A percentile compares a stretch with the other conserved stretches of the same genome.
phyloP scores from a whole-genome alignment of 1,140 invertebrate species.

The Trichonephila clavata region DNA sequence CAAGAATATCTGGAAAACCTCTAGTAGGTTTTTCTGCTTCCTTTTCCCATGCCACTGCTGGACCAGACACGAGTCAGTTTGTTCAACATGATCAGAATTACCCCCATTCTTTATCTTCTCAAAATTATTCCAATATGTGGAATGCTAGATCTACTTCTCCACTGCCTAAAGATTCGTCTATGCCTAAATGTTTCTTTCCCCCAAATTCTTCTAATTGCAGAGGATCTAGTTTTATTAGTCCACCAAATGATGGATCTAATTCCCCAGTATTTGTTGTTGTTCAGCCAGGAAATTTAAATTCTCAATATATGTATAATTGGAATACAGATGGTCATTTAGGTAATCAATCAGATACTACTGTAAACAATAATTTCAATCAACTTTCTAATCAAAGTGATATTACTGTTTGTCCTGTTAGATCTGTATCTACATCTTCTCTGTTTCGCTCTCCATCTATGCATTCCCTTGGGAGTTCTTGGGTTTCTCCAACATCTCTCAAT shows the following conservation, averaged over 20 bases:
- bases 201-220: constrained; percentile 1
- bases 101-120: constrained; percentile 17
- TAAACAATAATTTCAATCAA: constrained; percentile 3
- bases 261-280: constrained; percentile 69
- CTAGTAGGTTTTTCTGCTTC: constrained; percentile 73
- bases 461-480: constrained; percentile 23
- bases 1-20: constrained; percentile 69
- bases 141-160: constrained; percentile 73
- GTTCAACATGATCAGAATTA: constrained; percentile 57
- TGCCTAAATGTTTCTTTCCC: constrained; percentile 21
- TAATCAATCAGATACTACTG: neutral
- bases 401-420: neutral
- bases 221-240: constrained; percentile 46
- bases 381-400: neutral
- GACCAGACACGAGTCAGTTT: constrained; percentile 44
- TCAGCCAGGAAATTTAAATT: constrained; percentile 55
- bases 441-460: constrained; percentile 30
- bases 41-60: constrained; percentile 49
- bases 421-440: constrained; percentile 35
- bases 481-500: neutral
- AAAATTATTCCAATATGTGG: constrained; percentile 58
- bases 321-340: neutral
- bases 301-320: constrained; percentile 20
- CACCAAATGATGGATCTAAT: constrained; percentile 49
- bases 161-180: constrained; percentile 43